Base-by-base conservation (phyloP, 2,888 invertebrate genomes). In the Pachydiplax longipennis region DNA sequence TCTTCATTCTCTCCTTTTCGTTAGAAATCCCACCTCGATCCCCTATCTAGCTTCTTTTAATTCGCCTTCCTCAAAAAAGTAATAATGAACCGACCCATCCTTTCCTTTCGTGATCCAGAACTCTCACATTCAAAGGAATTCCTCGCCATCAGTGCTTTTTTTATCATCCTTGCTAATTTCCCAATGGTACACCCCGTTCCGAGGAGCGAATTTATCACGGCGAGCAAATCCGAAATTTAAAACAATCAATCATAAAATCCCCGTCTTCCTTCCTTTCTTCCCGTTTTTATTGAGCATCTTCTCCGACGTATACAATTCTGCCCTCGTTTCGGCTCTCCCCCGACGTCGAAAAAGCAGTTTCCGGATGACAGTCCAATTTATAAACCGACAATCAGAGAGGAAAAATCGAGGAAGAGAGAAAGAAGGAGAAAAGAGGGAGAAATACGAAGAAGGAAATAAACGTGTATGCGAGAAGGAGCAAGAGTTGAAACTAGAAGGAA, bases 361-460 rank as follows among this genome's bases (percentile, higher is more conserved):
- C 87, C 87, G 87, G 87, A 65, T 87, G 87, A 87, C 87, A 87
- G 87, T 61, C 61, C 87, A 87, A 87, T 87, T 87, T 87, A 35
- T 87, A 61, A 65, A 65, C 87, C 87, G 61, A 61, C 73, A 73
- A 73, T 73, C 73, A 31, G 61, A 65, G 37, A 31, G 35, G 35
- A 22, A n/a, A 37, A 35, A 22, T 5, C n/a, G 37, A 61, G 61
- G 18, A 10, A 37, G 22, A 40, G 31, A n/a, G 22, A 22, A 15
- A 48, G 48, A 53, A 58, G 6, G 31, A 13, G 18, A 8, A 35
- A 35, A 53, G 3, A 25, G 22, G 31, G 61, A n/a, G 15, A 5
- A 37, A 12, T 18, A 18, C 0, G 25, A 18, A 18, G 15, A 22
- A 58, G 83, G 35, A 25, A 31, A 44, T 13, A 22, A 31, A 35